phyloP scores from a whole-genome alignment of 2,113 vertebrate species.

The Sterrhoptilus dennistouni region DNA sequence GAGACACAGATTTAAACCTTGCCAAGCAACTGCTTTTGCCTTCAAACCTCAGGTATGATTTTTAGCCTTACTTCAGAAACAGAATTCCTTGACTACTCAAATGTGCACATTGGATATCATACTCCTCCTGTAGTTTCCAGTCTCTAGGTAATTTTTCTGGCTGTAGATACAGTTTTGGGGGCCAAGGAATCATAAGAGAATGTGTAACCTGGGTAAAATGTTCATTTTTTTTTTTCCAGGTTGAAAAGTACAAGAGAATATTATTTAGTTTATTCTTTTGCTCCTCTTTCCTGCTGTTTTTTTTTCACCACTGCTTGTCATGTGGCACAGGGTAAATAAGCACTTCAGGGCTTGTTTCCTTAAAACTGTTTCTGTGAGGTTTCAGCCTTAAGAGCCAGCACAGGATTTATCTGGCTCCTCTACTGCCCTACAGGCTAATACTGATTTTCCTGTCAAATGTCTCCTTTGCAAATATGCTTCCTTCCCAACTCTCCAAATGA shows the following conservation, averaged over 20 bases:
- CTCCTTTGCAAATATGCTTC: conserved; percentile 54
- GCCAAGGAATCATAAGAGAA: neutral
- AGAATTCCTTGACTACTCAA: neutral
- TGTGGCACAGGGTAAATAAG: conserved; percentile 39
- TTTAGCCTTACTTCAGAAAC: conserved; percentile 17
- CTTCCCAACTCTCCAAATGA: conserved; percentile 39
- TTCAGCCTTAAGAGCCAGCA: conserved; percentile 45
- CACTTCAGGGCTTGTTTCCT: conserved; percentile 9
- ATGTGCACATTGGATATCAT: neutral
- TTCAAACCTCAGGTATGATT: neutral
- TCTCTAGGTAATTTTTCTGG: neutral
- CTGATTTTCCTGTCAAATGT: conserved; percentile 63
- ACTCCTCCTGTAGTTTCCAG: neutral
- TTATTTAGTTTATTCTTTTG: neutral
- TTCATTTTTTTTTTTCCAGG: neutral
- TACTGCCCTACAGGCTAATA: conserved; percentile 44
- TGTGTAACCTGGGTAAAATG: neutral
- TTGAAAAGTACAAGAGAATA: neutral
- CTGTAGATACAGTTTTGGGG: neutral
- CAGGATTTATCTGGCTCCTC: conserved; percentile 55
- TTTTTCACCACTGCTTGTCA: neutral
- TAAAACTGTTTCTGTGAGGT: conserved; percentile 23
- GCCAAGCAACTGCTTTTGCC: conserved; percentile 22
- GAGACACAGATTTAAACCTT: conserved; percentile 52
- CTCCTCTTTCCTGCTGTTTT: neutral